Percentiles rank a stretch among this genome's conserved stretches.
These are phyloP conservation scores for Perca schrenkii DNA, from an alignment of 2,113 vertebrate species.

Conservation along the genomic window DNA sequence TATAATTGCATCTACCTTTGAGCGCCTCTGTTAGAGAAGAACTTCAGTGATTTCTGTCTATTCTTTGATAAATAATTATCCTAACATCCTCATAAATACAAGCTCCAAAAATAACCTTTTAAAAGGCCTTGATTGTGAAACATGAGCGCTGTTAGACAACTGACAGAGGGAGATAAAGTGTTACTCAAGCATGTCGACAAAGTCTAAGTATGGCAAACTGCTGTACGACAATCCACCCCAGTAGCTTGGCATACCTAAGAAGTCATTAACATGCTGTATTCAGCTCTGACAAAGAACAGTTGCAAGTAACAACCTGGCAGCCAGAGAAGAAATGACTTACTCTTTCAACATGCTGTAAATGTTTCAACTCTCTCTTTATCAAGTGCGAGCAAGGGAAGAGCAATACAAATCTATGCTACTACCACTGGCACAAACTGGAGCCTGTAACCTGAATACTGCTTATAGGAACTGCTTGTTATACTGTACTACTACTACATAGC, in stretches of 20 bases:
- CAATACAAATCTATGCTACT: background rate
- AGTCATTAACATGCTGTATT: slow-evolving; percentile 41
- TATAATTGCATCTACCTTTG: background rate
- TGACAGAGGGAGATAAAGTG: slow-evolving; percentile 25
- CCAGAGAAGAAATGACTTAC: background rate
- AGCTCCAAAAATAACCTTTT: slow-evolving; percentile 36
- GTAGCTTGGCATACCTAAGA: slow-evolving; percentile 19
- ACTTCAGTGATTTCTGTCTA: no score
- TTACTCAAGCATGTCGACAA: slow-evolving; percentile 48
- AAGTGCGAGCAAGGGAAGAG: background rate
- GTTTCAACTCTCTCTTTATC: background rate
- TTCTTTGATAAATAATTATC: no score
- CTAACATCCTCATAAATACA: background rate
- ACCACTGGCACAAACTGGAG: background rate
- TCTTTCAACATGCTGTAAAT: slow-evolving; percentile 9
- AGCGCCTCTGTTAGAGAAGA: background rate
- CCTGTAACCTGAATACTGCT: background rate
- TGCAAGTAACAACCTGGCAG: background rate
- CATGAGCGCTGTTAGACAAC: slow-evolving; percentile 2
- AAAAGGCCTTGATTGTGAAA: slow-evolving; percentile 11
- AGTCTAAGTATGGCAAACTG: slow-evolving; percentile 29
- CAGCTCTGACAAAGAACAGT: slow-evolving; percentile 8
- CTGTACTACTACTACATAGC: background rate
- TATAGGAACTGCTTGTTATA: background rate
- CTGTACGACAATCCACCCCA: slow-evolving; percentile 2